Percentiles rank a stretch among this genome's conserved stretches.
Conservation (phyloP, 2,113 vertebrate genomes). For the Chlorodrepanis virens region DNA sequence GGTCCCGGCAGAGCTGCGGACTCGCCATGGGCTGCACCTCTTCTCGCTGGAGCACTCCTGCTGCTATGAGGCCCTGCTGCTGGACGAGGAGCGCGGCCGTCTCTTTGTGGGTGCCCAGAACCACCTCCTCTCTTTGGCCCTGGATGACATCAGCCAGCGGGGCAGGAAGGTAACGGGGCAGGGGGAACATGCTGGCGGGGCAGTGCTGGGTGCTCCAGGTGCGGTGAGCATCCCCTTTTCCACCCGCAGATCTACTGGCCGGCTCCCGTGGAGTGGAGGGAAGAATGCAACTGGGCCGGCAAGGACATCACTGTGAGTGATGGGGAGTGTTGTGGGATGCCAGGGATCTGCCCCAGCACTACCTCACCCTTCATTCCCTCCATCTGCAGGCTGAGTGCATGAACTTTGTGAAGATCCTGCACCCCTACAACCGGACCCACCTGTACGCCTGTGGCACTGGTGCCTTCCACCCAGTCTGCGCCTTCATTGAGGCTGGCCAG, state of each 20-base stretch:
- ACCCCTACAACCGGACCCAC: conserved; percentile 91
- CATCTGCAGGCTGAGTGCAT: conserved; percentile 87
- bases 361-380: background rate
- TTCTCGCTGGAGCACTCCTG: conserved; percentile 88
- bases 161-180: conserved; percentile 81
- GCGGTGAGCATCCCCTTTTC: background rate
- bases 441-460: conserved; percentile 92
- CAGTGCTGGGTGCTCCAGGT: accelerated
- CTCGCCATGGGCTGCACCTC: conserved; percentile 82
- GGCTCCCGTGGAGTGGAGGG: conserved; percentile 93
- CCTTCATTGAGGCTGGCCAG: conserved; percentile 88
- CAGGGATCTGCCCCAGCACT: accelerated
- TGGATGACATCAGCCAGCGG: conserved; percentile 91
- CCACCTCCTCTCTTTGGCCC: conserved; percentile 87
- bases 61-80: conserved; percentile 87
- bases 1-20: conserved; percentile 79
- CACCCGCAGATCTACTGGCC: conserved; percentile 90
- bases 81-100: conserved; percentile 91
- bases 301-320: conserved; percentile 95
- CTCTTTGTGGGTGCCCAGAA: conserved; percentile 93
- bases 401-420: conserved; percentile 94
- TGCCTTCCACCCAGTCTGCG: conserved; percentile 93
- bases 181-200: accelerated
- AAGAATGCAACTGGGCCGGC: conserved; percentile 98
- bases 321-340: accelerated